Evolutionary conservation across 2,888 invertebrate genomes (phyloP).

Genomic region (Agriopis aurantiaria): DNA sequence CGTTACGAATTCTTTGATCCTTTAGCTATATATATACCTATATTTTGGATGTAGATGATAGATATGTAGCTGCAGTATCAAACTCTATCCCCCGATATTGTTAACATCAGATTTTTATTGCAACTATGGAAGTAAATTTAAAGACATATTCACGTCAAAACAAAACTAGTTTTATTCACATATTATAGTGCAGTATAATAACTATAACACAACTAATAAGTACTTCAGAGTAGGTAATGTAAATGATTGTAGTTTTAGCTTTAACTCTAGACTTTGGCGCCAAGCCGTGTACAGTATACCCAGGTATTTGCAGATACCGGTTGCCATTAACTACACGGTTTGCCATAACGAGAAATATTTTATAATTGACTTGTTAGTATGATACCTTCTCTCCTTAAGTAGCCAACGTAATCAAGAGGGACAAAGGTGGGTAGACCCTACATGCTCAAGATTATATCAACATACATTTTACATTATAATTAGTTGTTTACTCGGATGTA

Average conservation of each 20-base stretch:
- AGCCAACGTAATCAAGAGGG: neutral
- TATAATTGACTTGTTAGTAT: conserved; percentile 42
- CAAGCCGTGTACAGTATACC: conserved; percentile 44
- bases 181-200: neutral
- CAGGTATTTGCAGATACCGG: neutral
- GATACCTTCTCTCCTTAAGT: conserved; percentile 30
- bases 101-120: too few relatives aligned
- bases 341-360: conserved; percentile 44
- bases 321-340: conserved; percentile 26
- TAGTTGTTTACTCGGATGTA: neutral
- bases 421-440: neutral
- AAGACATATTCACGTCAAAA: too few relatives aligned
- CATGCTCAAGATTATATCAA: neutral
- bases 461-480: neutral
- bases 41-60: too few relatives aligned
- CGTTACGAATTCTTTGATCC: too few relatives aligned
- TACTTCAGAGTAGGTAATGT: neutral
- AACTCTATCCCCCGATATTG: too few relatives aligned
- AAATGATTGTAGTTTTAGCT: neutral
- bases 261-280: conserved; percentile 22
- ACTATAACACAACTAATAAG: too few relatives aligned
- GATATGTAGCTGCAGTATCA: too few relatives aligned
- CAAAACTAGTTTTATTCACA: too few relatives aligned
- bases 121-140: too few relatives aligned
- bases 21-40: too few relatives aligned